Base-by-base conservation (phyloP, 2,113 vertebrate genomes). In the Chrysemys picta region DNA sequence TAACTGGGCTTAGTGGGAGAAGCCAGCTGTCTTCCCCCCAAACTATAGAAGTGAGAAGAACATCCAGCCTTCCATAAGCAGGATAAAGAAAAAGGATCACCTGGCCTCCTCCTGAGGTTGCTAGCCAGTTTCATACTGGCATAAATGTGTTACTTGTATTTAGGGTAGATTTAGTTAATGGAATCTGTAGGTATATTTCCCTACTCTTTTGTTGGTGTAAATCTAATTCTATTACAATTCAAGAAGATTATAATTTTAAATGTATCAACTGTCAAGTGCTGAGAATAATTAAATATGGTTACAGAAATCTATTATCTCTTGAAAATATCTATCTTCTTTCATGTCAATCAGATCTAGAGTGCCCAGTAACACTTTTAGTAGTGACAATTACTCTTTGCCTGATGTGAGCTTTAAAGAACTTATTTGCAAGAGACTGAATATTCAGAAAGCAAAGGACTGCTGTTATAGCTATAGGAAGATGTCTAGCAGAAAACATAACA, bases 321-420 rank as follows among this genome's bases (percentile, higher is more conserved):
- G 62, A 89, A 88, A 82, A 2, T 4, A 95, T 91, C 59, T 2
- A 1, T 84, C 19, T 79, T 13, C 53, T 79, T 82, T 82, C 45
- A 54, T 85, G 94, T 88, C 59, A 47, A 19, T 8, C 22, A 75
- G 3, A 84, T 65, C 6, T 2, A 35, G 91, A 87, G 12, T 35
- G 53, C 7, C 25, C 38, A 76, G 2, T 31, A 95, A 85, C 89
- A 27, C 7, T 91, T 22, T 82, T 17, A 59, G 2, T 14, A 62
- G 16, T 3, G n/a, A 47, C 10, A 31, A 35, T 90, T 85, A 91
- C 5, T 8, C 14, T 29, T 88, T 94, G 49, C 81, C 90, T 31
- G 0, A 0, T 91, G 16, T 1, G 10, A 82, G 4, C 80, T 45
- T 54, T 82, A 57, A 82, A 45, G 25, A 57, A 57, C 38, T 82